A percentile compares a stretch with the other conserved stretches of the same genome.
Conservation (phyloP, 2,113 vertebrate species). For the Anolis carolinensis region DNA sequence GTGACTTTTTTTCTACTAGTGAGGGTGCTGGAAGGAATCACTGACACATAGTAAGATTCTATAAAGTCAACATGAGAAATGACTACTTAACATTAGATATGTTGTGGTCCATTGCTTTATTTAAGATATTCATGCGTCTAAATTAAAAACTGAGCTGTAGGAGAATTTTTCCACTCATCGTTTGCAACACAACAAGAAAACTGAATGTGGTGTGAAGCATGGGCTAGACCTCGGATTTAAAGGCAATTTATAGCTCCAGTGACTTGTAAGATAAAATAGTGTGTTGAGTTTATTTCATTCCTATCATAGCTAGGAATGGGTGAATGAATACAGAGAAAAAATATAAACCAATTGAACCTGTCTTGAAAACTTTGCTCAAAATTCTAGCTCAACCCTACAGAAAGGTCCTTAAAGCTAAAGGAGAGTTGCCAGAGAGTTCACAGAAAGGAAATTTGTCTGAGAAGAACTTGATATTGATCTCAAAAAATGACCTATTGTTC, state of each 20-base stretch:
- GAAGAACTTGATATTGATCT: background rate
- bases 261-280: constrained; percentile 56
- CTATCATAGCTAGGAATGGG: background rate
- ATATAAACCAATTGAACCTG: background rate
- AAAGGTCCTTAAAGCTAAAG: background rate
- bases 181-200: background rate
- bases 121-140: background rate
- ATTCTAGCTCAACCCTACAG: background rate
- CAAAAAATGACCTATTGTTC: background rate
- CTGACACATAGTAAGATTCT: background rate
- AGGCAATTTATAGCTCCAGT: constrained; percentile 70
- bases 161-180: background rate
- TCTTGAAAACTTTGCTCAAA: background rate
- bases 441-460: background rate
- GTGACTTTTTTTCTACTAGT: background rate
- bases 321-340: constrained; percentile 28
- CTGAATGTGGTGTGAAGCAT: background rate
- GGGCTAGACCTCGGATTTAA: constrained; percentile 43
- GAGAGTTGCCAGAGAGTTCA: background rate
- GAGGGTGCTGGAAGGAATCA: background rate
- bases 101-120: constrained; percentile 2
- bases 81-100: background rate
- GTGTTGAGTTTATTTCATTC: constrained; percentile 59
- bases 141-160: background rate
- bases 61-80: background rate